Evolutionary conservation across 2,797 vertebrate genomes (phyloP), one percentile per base, ranked within the genome.

Genomic region (Sebastes taczanowskii): DNA sequence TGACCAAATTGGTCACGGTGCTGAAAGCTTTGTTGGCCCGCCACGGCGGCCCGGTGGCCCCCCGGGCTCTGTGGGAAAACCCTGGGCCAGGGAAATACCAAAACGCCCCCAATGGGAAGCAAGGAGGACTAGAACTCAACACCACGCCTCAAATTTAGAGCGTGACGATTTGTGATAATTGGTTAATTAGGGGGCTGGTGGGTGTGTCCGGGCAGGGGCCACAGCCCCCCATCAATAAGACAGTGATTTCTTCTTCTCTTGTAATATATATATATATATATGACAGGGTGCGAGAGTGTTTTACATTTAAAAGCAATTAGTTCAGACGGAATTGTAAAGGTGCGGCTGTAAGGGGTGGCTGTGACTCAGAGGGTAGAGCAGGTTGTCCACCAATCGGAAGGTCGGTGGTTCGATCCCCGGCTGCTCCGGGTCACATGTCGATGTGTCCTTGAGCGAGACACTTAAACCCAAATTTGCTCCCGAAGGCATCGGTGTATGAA

Each of bases 91-190:
- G 88, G 94, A 92, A 94, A 94, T 93, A 94, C 95, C 95, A 90
- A 95, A 95, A 94, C 95, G 93, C 94, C 92, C 92, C 89, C 94
- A 92, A 84, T 92, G 91, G 88, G 93, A 94, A 92, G 91, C 79
- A 77, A 30, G 77, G 86, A 82, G 80, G 87, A 72, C 78, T 42
- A 78, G 79, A 88, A 92, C 88, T 87, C 80, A 82, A 87, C 89
- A 92, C 86, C 93, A 94, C 95, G 96, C 96, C 96, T 96, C 91
- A 93, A 95, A 96, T 94, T 93, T 92, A 95, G 86, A 97, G 95
- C 96, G 95, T 97, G 96, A 97, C 97, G 97, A 97, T 96, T 96
- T 94, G 93, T 93, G 95, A 96, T 97, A 98, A 98, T 98, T 97
- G 96, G 96, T 95, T 95, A 96, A 96, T 94, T 96, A 95, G 95